Evolutionary conservation across 2,888 invertebrate species (phyloP).

Genomic region (Chymomyza fuscimana): DNA sequence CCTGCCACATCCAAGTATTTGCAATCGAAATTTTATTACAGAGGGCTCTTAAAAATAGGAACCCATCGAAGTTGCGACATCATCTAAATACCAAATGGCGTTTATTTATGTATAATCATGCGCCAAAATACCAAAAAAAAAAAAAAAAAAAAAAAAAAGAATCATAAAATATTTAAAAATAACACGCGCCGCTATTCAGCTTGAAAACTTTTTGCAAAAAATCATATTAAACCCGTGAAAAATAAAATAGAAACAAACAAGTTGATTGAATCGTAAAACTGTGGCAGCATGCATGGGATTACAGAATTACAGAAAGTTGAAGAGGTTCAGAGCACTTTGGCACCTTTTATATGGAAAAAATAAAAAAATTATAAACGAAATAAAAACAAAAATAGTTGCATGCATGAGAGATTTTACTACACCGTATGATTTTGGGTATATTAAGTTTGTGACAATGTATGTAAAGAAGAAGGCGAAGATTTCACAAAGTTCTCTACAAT

Average conservation of each 20-base stretch:
- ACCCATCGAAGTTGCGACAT: background rate
- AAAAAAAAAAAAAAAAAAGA: too few species aligned
- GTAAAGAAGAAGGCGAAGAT: too few species aligned
- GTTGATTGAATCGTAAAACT: slow-evolving; percentile 2
- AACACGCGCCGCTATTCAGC: background rate
- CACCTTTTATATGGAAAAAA: background rate
- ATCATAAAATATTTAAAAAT: background rate
- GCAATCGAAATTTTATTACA: background rate
- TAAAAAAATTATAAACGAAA: background rate
- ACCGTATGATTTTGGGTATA: too few species aligned
- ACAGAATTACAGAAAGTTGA: background rate
- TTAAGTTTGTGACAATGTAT: too few species aligned
- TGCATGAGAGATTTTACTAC: background rate
- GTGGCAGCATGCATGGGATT: background rate
- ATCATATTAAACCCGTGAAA: background rate
- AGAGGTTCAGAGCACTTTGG: background rate
- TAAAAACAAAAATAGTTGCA: background rate
- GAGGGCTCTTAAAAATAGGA: background rate
- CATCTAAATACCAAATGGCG: background rate
- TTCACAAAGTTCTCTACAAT: too few species aligned
- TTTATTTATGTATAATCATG: background rate
- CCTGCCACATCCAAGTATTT: background rate
- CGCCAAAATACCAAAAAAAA: slow-evolving; percentile 8
- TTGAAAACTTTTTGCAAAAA: background rate
- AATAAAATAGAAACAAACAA: background rate